Evolutionary conservation across 2,888 invertebrate species (phyloP), one percentile per base, ranked within the genome.

Genomic region (Sinopyrophorus schimmeli): DNA sequence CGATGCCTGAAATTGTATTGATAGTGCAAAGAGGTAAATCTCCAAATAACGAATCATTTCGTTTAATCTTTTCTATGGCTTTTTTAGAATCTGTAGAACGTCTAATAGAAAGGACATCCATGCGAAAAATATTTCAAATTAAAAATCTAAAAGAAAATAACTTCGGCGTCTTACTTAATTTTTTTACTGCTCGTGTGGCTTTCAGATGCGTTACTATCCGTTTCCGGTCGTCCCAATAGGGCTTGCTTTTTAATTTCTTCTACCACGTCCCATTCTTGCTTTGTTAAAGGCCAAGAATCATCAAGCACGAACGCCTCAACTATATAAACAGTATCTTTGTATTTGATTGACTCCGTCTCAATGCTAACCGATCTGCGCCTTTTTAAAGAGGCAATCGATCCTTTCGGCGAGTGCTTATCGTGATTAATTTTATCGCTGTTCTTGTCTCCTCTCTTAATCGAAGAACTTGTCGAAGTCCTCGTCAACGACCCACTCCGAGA

Each of bases 221-320:
- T 3, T 12, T 18, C 5, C n/a, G 21, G 5, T 7, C 31, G 37
- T 24, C 24, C 38, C 10, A 53, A 56, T 34, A 56, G 35, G 42
- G 52, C 48, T 26, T 47, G 46, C 24, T 21, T 35, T 30, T 61
- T 66, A 2, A 59, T 43, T 9, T 64, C 58, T 6, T 65, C 59
- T 0, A 68, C 71, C 1, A 60, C 48, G 1, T 47, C 39, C 76
- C 76, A 76, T 56, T 76, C 76, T 0, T 49, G 42, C 3, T 47
- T 53, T 0, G 67, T 71, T 34, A 76, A 53, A 1, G 76, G 75
- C 76, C 76, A 76, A 1, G 70, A 67, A 34, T 73, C 53, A 3
- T 71, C 60, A 0, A 71, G 39, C n/a, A 74, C 67, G 3, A 54
- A 62, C 5, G 64, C 71, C 34, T 73, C 70, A 6, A 70, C 18